Percentiles rank a stretch among this genome's conserved stretches.
phyloP scores from a whole-genome alignment of 1,140 invertebrate genomes.

The Babylonia areolata region DNA sequence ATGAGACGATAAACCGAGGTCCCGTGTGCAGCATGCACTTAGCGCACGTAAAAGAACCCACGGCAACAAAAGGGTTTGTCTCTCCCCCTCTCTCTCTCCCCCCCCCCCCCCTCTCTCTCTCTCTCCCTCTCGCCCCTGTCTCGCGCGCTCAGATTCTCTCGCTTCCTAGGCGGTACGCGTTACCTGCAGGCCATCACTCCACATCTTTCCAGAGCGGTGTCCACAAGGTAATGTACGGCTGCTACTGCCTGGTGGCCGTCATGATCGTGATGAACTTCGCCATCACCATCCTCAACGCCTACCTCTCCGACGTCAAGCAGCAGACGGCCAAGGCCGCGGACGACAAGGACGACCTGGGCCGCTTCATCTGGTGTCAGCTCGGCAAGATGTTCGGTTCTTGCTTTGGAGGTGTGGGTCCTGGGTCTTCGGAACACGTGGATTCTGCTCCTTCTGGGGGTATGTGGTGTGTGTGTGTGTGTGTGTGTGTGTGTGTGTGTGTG shows the following conservation, averaged over 20 bases:
- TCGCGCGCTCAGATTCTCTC: not conserved
- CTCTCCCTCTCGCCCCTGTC: not conserved
- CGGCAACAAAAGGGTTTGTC: no score
- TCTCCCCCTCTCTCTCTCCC: constrained; percentile 4
- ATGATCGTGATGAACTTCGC: constrained; percentile 21
- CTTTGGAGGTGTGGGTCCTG: not conserved
- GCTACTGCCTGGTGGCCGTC: constrained; percentile 20
- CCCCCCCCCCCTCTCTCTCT: not conserved
- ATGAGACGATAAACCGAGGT: no score
- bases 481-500: constrained; percentile 7
- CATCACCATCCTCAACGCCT: constrained; percentile 26
- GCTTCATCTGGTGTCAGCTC: not conserved
- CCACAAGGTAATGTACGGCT: constrained; percentile 20
- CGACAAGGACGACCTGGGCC: constrained; percentile 2
- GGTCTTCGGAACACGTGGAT: not conserved
- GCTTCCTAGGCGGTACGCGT: no score
- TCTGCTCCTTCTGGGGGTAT: not conserved
- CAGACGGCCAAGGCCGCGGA: not conserved
- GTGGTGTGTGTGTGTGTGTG: constrained; percentile 1
- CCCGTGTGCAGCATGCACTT: no score
- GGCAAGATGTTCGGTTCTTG: not conserved
- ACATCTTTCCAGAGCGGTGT: not conserved
- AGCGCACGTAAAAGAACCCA: no score
- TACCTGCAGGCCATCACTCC: no score
- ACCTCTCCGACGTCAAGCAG: not conserved